Percentiles rank a stretch among this genome's conserved stretches.
These are phyloP conservation scores for Scomberomorus guttatus DNA, from an alignment of 2,797 vertebrate genomes.

Conservation along the genomic window DNA sequence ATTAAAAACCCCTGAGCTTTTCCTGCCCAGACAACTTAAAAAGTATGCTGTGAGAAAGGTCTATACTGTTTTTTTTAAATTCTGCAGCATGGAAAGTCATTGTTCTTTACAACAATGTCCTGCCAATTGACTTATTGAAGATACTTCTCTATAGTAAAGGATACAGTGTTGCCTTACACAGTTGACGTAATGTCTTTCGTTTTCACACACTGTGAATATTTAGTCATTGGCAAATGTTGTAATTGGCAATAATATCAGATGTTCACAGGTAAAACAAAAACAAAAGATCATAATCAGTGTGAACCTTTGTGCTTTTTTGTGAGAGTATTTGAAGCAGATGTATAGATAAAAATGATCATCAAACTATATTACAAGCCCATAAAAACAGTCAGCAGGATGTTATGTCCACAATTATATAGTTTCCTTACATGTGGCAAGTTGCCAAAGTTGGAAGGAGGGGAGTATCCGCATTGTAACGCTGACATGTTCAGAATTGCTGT, in stretches of 20 bases:
- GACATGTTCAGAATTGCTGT: conserved; percentile 55
- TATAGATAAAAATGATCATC: conserved; percentile 29
- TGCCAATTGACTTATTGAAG: background rate
- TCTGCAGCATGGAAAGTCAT: background rate
- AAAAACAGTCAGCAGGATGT: conserved; percentile 46
- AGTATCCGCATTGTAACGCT: conserved; percentile 33
- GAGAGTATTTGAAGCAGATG: conserved; percentile 50
- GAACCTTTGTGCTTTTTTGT: background rate
- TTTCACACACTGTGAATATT: background rate
- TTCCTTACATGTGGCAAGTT: conserved; percentile 44
- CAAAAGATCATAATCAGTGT: background rate
- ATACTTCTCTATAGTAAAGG: background rate
- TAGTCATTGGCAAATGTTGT: background rate
- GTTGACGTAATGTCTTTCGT: background rate
- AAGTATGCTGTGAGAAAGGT: background rate
- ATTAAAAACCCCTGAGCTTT: background rate
- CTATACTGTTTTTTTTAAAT: background rate
- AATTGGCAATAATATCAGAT: background rate
- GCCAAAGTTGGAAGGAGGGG: conserved; percentile 12
- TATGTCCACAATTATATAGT: conserved; percentile 24
- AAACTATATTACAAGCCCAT: conserved; percentile 45
- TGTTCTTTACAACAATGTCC: background rate
- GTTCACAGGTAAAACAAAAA: conserved; percentile 2
- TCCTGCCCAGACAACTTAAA: background rate
- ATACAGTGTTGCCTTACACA: background rate